Base-by-base conservation (phyloP, 2,113 vertebrate species). In the Acinonyx jubatus region DNA sequence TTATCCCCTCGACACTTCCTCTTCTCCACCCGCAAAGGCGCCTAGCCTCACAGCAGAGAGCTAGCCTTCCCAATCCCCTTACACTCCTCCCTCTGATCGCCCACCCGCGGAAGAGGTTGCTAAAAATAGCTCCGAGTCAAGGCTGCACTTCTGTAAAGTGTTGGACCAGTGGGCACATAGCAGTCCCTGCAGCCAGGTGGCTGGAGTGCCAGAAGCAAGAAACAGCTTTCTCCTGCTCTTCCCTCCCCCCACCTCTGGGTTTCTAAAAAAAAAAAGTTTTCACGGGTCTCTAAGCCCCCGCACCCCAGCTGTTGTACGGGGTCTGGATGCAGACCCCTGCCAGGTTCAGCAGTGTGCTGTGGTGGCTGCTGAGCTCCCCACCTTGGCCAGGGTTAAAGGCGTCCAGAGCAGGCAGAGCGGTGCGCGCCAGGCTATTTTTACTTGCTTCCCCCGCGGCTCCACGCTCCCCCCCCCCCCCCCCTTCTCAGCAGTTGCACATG, bases 121-220 rank as follows among this genome's bases (percentile, higher is more conserved):
- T 98, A 98, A 98, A 99, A 99, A 99, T 99, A 99, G 97, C 95
- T 9, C 82, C 63, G 76, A 96, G 97, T 95, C 95, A 83, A 98
- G 98, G 94, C 97, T 97, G 85, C 83, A 97, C 93, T 96, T 97
- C 90, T 97, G 90, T 88, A 91, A 98, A 97, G 89, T 96, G 96
- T 88, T 4, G 0, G 91, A 55, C 86, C 41, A 91, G 92, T 89
- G 63, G 91, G 96, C 88, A 95, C 33, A 31, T 85, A 96, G n/a
- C 92, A 48, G 80, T 69, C 96, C 82, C 79, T 63, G 89, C 33
- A 97, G 88, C 96, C 84, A 93, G 89, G 96, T 93, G 97, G 84
- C 95, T 96, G 96, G 96, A 90, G 78, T 50, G 11, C 66, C 89
- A 78, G 31, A 83, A 96, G 52, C 57, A 5, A 83, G 69, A 78